Evolutionary conservation across 1,140 invertebrate genomes (phyloP).

Genomic region (Protaetia brevitarsis): DNA sequence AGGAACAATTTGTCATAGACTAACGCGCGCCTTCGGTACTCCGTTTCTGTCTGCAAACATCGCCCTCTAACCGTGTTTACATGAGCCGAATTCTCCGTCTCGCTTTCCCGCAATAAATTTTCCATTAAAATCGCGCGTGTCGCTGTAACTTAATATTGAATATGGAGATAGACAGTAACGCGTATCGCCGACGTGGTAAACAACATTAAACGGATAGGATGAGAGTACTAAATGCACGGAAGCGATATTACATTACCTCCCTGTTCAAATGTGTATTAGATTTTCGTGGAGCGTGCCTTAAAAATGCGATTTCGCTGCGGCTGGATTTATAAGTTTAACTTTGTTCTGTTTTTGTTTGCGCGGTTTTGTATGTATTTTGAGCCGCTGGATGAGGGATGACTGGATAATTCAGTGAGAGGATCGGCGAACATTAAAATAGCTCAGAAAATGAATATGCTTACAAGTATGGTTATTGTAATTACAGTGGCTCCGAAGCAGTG

Average conservation of each 20-base stretch:
- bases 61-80: conserved; percentile 41
- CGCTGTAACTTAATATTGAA: neutral
- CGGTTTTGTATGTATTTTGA: neutral
- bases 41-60: conserved; percentile 38
- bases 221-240: neutral
- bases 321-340: conserved; percentile 28
- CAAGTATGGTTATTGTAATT: too few species aligned
- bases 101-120: conserved; percentile 18
- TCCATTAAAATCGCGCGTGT: neutral
- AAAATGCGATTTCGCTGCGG: conserved; percentile 28
- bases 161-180: neutral
- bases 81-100: conserved; percentile 25
- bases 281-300: conserved; percentile 30
- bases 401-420: neutral
- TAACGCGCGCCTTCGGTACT: conserved; percentile 7
- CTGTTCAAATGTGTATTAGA: conserved; percentile 35
- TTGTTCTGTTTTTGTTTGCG: conserved; percentile 25
- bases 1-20: conserved; percentile 44
- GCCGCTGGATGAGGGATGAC: neutral
- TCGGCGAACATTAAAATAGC: too few species aligned
- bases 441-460: too few species aligned
- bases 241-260: conserved; percentile 31
- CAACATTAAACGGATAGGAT: neutral
- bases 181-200: neutral
- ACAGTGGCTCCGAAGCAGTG: too few species aligned